phyloP scores from a whole-genome alignment of 2,888 invertebrate genomes.

The Megastigmus dorsalis region DNA sequence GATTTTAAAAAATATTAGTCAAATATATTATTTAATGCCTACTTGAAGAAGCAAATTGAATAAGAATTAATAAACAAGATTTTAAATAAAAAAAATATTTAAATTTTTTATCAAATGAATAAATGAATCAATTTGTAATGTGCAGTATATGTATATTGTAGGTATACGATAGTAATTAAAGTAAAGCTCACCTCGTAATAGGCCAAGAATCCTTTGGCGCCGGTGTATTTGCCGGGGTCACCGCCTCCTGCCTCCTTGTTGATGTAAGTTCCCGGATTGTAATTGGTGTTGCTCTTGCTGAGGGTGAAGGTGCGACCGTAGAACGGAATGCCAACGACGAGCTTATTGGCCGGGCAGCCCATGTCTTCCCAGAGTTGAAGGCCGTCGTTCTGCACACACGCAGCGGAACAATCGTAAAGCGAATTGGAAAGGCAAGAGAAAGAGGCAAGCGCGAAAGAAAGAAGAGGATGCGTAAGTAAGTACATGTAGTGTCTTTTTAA shows the following conservation, averaged over 20 bases:
- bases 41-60: too few species aligned
- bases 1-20: too few species aligned
- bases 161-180: too few species aligned
- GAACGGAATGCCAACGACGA: conserved; percentile 92
- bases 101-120: too few species aligned
- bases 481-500: too few species aligned
- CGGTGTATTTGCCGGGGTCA: conserved; percentile 88
- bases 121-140: too few species aligned
- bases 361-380: conserved; percentile 90
- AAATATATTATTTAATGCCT: too few species aligned
- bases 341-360: conserved; percentile 90
- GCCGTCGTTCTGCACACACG: conserved; percentile 85
- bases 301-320: conserved; percentile 91
- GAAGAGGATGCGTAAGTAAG: too few species aligned
- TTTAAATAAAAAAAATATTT: too few species aligned
- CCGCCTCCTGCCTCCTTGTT: conserved; percentile 94
- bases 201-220: conserved; percentile 90
- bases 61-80: too few species aligned
- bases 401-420: not conserved
- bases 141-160: too few species aligned
- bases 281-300: conserved; percentile 87
- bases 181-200: conserved; percentile 83
- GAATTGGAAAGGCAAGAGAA: not conserved
- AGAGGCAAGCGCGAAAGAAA: not conserved
- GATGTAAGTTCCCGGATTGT: conserved; percentile 89